phyloP scores from a whole-genome alignment of 1,140 invertebrate species.

The Drosophila sulfurigaster region DNA sequence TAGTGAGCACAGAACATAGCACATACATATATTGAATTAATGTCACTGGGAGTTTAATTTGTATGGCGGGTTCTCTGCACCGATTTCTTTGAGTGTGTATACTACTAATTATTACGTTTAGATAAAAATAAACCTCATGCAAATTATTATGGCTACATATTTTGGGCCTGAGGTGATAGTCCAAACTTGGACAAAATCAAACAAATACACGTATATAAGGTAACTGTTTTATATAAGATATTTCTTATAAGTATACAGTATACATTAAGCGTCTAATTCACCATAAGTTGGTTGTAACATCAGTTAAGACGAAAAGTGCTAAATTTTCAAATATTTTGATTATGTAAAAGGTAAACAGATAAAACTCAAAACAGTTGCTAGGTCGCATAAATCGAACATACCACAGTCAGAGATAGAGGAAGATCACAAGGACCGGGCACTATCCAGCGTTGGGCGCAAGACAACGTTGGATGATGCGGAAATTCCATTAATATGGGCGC shows the following conservation, averaged over 20 bases:
- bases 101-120: constrained; percentile 24
- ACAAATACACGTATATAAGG: constrained; percentile 40
- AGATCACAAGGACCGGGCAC: constrained; percentile 64
- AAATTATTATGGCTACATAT: constrained; percentile 20
- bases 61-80: constrained; percentile 23
- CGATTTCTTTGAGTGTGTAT: constrained; percentile 19
- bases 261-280: constrained; percentile 6
- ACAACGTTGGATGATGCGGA: constrained; percentile 69
- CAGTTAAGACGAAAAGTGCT: constrained; percentile 40
- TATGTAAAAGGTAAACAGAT: constrained; percentile 55
- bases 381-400: constrained; percentile 64
- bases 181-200: constrained; percentile 34
- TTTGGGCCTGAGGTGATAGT: constrained; percentile 23
- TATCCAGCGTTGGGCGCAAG: constrained; percentile 71
- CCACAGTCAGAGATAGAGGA: constrained; percentile 65
- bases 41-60: constrained; percentile 1
- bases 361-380: constrained; percentile 47
- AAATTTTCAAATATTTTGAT: constrained; percentile 39
- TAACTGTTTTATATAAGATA: constrained; percentile 29
- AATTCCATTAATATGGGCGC: constrained; percentile 62
- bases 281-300: constrained; percentile 30
- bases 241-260: neutral
- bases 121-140: constrained; percentile 45
- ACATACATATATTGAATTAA: constrained; percentile 18
- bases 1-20: constrained; percentile 35